These are phyloP conservation scores for Drosophila baimaii DNA, from an alignment of 1,140 invertebrate species.

Conservation along the genomic window DNA sequence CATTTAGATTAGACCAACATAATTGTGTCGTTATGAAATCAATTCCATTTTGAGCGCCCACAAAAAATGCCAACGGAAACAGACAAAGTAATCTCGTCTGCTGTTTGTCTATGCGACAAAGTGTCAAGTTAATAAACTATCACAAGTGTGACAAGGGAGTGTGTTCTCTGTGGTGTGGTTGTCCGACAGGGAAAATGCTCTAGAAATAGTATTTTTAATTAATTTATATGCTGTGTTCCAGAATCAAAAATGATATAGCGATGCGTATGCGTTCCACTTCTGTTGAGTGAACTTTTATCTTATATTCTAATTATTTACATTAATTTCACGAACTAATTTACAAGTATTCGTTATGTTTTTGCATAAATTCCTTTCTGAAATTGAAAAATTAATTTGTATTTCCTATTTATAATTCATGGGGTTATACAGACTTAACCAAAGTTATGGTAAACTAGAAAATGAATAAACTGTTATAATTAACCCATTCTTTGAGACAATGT, in stretches of 20 bases:
- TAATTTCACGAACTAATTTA: background rate
- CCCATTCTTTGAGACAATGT: background rate
- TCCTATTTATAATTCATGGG: no score
- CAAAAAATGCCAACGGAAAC: slow-evolving; percentile 26
- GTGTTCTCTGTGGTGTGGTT: no score
- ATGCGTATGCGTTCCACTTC: background rate
- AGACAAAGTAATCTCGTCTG: slow-evolving; percentile 17
- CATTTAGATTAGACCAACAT: slow-evolving; percentile 66
- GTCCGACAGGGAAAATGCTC: background rate
- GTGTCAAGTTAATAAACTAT: slow-evolving; percentile 44
- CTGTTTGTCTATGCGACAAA: slow-evolving; percentile 21
- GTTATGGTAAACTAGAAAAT: no score
- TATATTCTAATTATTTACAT: background rate
- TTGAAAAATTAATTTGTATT: no score
- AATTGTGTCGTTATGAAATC: slow-evolving; percentile 65
- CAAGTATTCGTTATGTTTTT: no score
- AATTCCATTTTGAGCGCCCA: slow-evolving; percentile 30
- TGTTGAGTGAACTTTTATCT: no score
- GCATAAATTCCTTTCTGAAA: no score
- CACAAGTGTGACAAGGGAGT: slow-evolving; percentile 2
- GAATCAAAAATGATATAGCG: background rate
- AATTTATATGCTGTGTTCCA: background rate
- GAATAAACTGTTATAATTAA: background rate
- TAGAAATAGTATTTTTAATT: background rate
- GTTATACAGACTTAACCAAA: no score